Percentiles rank a stretch among this genome's conserved stretches.
Conservation (phyloP, 2,888 invertebrate genomes). For the Globia sparganii region DNA sequence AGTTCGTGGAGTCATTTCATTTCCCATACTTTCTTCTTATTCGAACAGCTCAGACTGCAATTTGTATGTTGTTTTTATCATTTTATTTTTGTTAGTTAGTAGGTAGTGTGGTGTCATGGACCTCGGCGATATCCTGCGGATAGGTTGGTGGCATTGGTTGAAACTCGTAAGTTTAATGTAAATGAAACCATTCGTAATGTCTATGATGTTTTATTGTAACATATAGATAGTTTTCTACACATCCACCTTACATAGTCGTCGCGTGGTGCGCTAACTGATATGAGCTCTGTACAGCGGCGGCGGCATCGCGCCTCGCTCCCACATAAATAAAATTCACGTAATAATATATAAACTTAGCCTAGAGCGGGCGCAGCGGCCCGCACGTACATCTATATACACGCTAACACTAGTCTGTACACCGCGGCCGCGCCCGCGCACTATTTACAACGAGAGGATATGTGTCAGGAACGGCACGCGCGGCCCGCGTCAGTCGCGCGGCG, state of each 20-base stretch:
- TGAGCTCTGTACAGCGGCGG: constrained; percentile 83
- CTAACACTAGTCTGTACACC: constrained; percentile 77
- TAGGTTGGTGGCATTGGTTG: not conserved
- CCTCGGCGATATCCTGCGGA: not conserved
- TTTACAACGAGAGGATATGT: constrained; percentile 81
- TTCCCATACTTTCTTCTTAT: not conserved
- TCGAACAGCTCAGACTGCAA: not conserved
- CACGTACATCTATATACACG: constrained; percentile 78
- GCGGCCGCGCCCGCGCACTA: constrained; percentile 70
- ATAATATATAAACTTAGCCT: constrained; percentile 79
- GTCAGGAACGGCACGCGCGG: constrained; percentile 71
- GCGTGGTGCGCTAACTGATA: constrained; percentile 86
- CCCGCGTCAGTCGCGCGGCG: constrained; percentile 84
- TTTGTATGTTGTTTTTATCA: not conserved
- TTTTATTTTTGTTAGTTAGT: not conserved
- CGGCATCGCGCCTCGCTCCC: constrained; percentile 62
- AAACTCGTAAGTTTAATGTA: constrained; percentile 19
- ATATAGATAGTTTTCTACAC: constrained; percentile 89
- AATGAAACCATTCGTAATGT: constrained; percentile 80
- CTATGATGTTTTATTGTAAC: constrained; percentile 89
- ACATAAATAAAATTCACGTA: constrained; percentile 84
- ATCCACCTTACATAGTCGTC: constrained; percentile 85
- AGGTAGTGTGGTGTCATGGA: not conserved
- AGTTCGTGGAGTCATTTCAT: not conserved
- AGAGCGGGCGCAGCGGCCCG: constrained; percentile 71